phyloP scores from a whole-genome alignment of 2,113 vertebrate genomes.

The Rhinolophus ferrumequinum region DNA sequence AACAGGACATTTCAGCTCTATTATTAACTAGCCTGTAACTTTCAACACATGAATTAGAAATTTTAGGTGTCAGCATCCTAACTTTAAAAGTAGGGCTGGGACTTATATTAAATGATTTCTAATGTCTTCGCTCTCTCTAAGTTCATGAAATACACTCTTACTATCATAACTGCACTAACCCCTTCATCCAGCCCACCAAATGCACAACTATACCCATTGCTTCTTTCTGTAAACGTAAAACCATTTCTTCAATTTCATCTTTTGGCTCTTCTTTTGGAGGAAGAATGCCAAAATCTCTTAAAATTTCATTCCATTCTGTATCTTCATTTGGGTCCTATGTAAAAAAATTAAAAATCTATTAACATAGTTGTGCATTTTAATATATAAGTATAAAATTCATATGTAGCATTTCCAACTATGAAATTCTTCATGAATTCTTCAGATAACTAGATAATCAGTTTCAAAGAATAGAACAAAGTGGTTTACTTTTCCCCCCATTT shows the following conservation, averaged over 20 bases:
- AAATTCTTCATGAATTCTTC: neutral
- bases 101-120: neutral
- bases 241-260: conserved; percentile 84
- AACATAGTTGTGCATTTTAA: neutral
- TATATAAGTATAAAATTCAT: neutral
- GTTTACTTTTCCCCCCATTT: neutral
- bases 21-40: neutral
- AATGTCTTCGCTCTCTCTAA: neutral
- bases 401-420: neutral
- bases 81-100: neutral
- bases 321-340: conserved; percentile 86
- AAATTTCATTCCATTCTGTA: conserved; percentile 85
- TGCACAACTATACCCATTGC: conserved; percentile 74
- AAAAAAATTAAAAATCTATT: neutral
- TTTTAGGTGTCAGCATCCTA: neutral
- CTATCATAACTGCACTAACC: neutral
- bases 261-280: conserved; percentile 84
- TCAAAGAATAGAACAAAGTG: neutral
- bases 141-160: neutral
- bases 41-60: neutral
- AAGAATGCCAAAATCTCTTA: conserved; percentile 84
- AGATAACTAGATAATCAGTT: neutral
- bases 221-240: conserved; percentile 82
- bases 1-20: neutral
- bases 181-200: conserved; percentile 17